Percentiles rank a stretch among this genome's conserved stretches.
These are phyloP conservation scores for Cololabis saira DNA, from an alignment of 2,113 vertebrate species.

Conservation along the genomic window DNA sequence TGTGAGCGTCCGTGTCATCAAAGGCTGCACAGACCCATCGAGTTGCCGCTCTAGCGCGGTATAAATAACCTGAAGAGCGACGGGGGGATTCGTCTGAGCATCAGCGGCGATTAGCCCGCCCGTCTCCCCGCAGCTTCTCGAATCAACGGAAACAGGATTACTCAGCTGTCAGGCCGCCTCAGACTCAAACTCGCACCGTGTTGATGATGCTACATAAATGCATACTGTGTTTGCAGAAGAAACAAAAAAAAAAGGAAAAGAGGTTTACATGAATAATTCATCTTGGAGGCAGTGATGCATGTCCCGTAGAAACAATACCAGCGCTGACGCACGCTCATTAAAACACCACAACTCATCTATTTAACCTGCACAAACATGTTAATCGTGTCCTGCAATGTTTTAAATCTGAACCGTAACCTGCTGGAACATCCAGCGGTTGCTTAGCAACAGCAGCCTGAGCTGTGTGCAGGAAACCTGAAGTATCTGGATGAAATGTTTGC, in stretches of 20 bases:
- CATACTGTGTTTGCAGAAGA: neutral
- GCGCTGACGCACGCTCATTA: constrained; percentile 1
- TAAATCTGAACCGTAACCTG: constrained; percentile 7
- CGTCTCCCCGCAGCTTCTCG: constrained; percentile 37
- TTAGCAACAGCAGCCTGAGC: constrained; percentile 34
- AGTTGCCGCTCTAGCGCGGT: constrained; percentile 38
- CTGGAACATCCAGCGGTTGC: constrained; percentile 32
- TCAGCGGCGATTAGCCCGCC: constrained; percentile 66
- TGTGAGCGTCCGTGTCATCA: constrained; percentile 36
- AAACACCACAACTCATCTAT: neutral
- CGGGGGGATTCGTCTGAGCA: constrained; percentile 65
- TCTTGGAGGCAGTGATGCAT: neutral
- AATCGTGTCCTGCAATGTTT: neutral
- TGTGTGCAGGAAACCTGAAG: constrained; percentile 8
- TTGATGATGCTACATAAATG: neutral
- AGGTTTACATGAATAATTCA: neutral
- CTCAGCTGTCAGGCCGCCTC: constrained; percentile 38
- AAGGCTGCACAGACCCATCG: constrained; percentile 50
- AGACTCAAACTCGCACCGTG: neutral
- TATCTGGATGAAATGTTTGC: too few relatives aligned
- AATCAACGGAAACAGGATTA: constrained; percentile 28
- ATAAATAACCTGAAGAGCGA: constrained; percentile 71
- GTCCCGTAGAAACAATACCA: constrained; percentile 4
- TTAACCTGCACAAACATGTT: neutral
- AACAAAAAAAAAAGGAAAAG: too few relatives aligned